Percentiles rank a stretch among this genome's conserved stretches.
These are phyloP conservation scores for Eospalax fontanierii DNA, from an alignment of 2,797 vertebrate genomes.

Conservation along the genomic window DNA sequence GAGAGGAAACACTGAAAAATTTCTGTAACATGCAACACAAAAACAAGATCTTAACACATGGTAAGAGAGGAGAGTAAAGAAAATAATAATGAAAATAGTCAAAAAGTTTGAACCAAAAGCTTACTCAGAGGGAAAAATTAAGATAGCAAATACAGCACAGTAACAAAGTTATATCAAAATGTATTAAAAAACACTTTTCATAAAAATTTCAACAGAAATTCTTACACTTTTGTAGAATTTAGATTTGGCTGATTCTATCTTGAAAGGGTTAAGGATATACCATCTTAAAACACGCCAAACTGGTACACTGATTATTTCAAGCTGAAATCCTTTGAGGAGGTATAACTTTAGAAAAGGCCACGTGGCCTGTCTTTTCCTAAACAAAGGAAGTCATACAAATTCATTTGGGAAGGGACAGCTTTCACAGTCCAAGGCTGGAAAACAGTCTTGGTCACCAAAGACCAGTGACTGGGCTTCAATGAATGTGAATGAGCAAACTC, in stretches of 20 bases:
- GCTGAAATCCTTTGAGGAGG: not conserved
- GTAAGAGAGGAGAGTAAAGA: conserved; percentile 86
- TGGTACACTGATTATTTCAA: not conserved
- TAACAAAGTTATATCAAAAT: conserved; percentile 45
- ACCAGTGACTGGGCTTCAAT: not conserved
- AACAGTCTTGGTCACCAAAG: not conserved
- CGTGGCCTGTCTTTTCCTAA: not conserved
- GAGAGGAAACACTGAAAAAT: conserved; percentile 99
- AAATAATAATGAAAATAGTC: conserved; percentile 83
- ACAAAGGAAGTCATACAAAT: not conserved
- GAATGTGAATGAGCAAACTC: not conserved
- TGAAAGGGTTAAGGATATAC: not conserved
- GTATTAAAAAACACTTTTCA: conserved; percentile 55
- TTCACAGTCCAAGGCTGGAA: not conserved
- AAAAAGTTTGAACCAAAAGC: conserved; percentile 79
- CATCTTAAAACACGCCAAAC: not conserved
- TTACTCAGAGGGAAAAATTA: conserved; percentile 72
- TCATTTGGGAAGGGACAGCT: not conserved
- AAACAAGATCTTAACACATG: conserved; percentile 90
- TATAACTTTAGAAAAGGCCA: not conserved
- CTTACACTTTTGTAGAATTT: conserved; percentile 26
- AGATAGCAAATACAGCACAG: conserved; percentile 68
- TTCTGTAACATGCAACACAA: conserved; percentile 95
- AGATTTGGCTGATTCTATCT: conserved; percentile 53
- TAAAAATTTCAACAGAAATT: conserved; percentile 67